Evolutionary conservation across 2,888 invertebrate species (phyloP).

Genomic region (Netelia melanura): DNA sequence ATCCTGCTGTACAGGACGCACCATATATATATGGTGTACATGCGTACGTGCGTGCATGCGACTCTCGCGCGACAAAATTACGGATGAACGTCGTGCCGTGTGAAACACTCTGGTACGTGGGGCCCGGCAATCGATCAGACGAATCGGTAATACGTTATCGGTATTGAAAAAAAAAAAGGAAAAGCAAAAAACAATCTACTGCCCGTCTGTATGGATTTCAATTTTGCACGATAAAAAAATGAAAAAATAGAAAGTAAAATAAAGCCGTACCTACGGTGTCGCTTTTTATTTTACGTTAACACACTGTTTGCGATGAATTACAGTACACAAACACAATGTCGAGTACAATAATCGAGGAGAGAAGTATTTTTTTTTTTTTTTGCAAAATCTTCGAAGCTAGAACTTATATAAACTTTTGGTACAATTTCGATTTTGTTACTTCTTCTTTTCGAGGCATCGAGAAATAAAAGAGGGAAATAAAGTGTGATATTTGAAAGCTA

Average conservation of each 20-base stretch:
- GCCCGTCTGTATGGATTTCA: conserved; percentile 5
- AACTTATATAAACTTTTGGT: not conserved
- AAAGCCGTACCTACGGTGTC: not conserved
- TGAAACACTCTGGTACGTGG: conserved; percentile 6
- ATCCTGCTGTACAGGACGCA: conserved; percentile 16
- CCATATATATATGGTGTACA: not conserved
- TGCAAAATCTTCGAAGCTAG: not conserved
- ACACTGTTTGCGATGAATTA: conserved; percentile 11
- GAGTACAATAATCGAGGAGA: not conserved
- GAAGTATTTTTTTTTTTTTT: not conserved
- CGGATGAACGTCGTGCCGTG: conserved; percentile 16
- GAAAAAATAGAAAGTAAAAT: not conserved
- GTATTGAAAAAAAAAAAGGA: conserved; percentile 17
- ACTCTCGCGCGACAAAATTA: conserved; percentile 40
- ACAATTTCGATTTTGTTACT: not conserved
- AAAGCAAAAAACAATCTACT: conserved; percentile 5
- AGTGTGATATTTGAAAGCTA: no score
- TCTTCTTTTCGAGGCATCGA: not conserved
- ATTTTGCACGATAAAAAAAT: not conserved
- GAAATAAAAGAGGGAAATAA: not conserved
- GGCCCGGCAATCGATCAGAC: conserved; percentile 43
- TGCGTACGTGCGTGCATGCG: conserved; percentile 19
- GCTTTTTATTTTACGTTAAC: conserved; percentile 2
- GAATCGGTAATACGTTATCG: conserved; percentile 44
- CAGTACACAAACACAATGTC: conserved; percentile 18